Conservation (phyloP, 2,113 vertebrate genomes). For the Gobius niger region DNA sequence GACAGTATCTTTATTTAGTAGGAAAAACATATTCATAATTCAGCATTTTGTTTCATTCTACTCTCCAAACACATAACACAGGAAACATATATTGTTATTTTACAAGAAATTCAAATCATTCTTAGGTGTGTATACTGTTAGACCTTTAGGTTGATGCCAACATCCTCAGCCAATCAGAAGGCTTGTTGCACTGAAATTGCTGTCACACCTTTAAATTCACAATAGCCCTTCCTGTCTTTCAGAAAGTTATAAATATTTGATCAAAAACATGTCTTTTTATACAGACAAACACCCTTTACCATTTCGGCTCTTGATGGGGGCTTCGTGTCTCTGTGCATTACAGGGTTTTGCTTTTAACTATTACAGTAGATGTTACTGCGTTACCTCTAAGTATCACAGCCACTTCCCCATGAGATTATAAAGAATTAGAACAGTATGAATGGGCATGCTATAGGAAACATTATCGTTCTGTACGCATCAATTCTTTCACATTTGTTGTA, state of each 20-base stretch:
- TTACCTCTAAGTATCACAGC: slow-evolving; percentile 34
- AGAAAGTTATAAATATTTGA: slow-evolving; percentile 79
- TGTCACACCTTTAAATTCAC: slow-evolving; percentile 73
- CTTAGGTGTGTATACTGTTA: too few species aligned
- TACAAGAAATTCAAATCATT: too few species aligned
- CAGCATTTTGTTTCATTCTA: too few species aligned
- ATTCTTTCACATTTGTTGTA: too few species aligned
- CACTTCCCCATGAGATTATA: slow-evolving; percentile 14
- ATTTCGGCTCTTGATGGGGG: slow-evolving; percentile 71
- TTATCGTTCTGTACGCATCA: too few species aligned
- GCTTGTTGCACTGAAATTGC: too few species aligned
- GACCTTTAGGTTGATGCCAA: too few species aligned
- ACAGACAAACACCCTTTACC: slow-evolving; percentile 69
- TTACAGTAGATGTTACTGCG: slow-evolving; percentile 55
- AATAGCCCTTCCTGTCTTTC: slow-evolving; percentile 70
- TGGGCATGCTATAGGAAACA: neutral
- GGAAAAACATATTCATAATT: too few species aligned
- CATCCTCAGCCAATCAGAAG: too few species aligned
- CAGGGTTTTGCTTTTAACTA: slow-evolving; percentile 82
- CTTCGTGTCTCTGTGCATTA: slow-evolving; percentile 69
- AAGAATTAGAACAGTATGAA: slow-evolving; percentile 12
- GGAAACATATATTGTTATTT: too few species aligned
- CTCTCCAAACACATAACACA: too few species aligned
- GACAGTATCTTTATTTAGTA: too few species aligned
- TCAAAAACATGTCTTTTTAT: slow-evolving; percentile 72